These are phyloP conservation scores for Heliothis subflexa DNA, from an alignment of 1,140 invertebrate genomes.

Conservation along the genomic window DNA sequence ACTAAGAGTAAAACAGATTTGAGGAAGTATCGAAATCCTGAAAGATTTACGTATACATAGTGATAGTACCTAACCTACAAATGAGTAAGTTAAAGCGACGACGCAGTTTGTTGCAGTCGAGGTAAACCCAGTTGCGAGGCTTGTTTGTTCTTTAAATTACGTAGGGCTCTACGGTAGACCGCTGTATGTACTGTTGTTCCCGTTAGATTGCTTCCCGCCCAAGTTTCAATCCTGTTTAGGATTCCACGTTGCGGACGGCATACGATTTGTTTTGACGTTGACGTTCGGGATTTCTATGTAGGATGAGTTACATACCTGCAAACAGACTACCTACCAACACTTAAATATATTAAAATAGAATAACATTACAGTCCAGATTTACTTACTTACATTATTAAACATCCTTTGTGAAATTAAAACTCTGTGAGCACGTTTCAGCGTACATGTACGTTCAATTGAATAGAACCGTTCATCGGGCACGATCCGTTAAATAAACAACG, in stretches of 20 bases:
- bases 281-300: constrained; percentile 28
- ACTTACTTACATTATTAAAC: constrained; percentile 18
- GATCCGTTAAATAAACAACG: constrained; percentile 67
- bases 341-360: constrained; percentile 1
- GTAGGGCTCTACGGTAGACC: constrained; percentile 60
- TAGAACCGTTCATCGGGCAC: constrained; percentile 53
- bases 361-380: constrained; percentile 14
- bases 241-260: constrained; percentile 57
- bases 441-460: constrained; percentile 48
- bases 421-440: constrained; percentile 33
- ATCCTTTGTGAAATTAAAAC: constrained; percentile 33
- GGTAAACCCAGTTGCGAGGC: constrained; percentile 53
- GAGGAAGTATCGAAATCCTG: constrained; percentile 29
- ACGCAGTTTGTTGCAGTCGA: constrained; percentile 64
- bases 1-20: constrained; percentile 27
- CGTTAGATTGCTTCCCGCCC: constrained; percentile 64
- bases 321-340: neutral
- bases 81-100: constrained; percentile 61
- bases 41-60: constrained; percentile 27
- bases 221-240: constrained; percentile 66
- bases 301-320: neutral
- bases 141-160: constrained; percentile 75
- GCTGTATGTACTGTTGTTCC: constrained; percentile 60
- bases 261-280: constrained; percentile 54
- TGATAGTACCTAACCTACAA: constrained; percentile 53